These are phyloP conservation scores for Lepilemur septentrionalis DNA, from an alignment of 2,797 vertebrate genomes.

Conservation along the genomic window DNA sequence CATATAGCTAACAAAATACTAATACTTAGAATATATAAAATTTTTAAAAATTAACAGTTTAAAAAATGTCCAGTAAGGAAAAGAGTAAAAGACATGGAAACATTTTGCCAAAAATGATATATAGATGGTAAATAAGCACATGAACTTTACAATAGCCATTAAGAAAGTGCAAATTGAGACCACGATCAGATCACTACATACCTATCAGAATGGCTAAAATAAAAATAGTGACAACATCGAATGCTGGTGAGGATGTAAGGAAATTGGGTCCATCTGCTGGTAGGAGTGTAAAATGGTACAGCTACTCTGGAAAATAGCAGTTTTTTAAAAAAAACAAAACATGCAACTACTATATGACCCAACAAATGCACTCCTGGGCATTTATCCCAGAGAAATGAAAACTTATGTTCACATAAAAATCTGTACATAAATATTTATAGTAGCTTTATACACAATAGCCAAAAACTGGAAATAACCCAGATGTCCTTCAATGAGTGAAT, in stretches of 20 bases:
- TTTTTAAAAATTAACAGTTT: not conserved
- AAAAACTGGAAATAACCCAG: conserved; percentile 24
- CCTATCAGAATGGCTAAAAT: not conserved
- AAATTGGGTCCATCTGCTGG: not conserved
- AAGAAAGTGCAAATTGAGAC: not conserved
- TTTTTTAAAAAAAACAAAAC: conserved; percentile 20
- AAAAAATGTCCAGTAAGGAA: not conserved
- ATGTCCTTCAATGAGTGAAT: not conserved
- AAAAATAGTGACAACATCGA: not conserved
- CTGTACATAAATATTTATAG: conserved; percentile 44
- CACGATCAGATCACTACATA: not conserved
- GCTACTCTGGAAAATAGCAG: not conserved
- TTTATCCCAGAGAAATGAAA: conserved; percentile 36
- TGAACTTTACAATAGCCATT: not conserved
- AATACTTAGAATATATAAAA: not conserved
- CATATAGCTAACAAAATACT: not conserved
- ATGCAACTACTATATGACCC: not conserved
- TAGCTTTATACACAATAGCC: not conserved
- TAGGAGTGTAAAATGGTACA: not conserved
- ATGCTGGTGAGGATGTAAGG: not conserved
- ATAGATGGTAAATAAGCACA: not conserved
- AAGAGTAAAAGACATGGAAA: not conserved
- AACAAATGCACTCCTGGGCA: conserved; percentile 29
- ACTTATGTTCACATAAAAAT: conserved; percentile 40
- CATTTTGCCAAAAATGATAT: not conserved